Base-by-base conservation (phyloP, 2,113 vertebrate genomes). In the Typhlomys cinereus region DNA sequence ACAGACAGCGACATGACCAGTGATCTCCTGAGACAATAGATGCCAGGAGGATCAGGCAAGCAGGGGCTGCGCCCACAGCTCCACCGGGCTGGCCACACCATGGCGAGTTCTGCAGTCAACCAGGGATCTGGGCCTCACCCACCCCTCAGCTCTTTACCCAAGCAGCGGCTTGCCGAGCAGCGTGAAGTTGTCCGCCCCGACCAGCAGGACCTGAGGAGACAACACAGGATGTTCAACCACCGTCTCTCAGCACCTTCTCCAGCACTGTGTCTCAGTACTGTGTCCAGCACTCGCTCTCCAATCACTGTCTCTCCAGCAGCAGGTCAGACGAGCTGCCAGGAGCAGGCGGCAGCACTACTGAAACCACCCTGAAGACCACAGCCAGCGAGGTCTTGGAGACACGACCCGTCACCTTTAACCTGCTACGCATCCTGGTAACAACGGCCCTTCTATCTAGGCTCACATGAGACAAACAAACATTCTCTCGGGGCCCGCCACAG, bases 141-240 rank as follows among this genome's bases (percentile, higher is more conserved):
- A 11, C 18, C 1, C 34, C 27, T 23, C 2, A 7, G 31, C 0
- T 61, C 66, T 9, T 98, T 97, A 99, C 99, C 98, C 95, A 1
- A 99, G 98, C 8, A 99, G 97, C 0, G 99, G 99, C 89, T 98
- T 98, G 85, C 99, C 99, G 0, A 99, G 73, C 0, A 99, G 95
- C 0, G 99, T 99, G 98, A 99, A 99, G 94, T 98, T 93, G 0
- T 98, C 98, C 17, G 98, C 98, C 64, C 99, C 99, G 1, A 99
- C 98, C 94, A 99, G 94, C 95, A 99, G 94, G 44, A 99, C 99
- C 99, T 99, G 79, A 0, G 92, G 86, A 79, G 85, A 88, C 25
- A 2, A 92, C 0, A 54, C 31, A 39, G 2, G 9, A 87, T 52
- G 12, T 39, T 46, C 88, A 27, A 21, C 90, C 85, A 75, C 10